These are phyloP conservation scores for Beroe forskalii DNA, from an alignment of 37 sponge, comb jelly and placozoan genomes.

Conservation along the genomic window DNA sequence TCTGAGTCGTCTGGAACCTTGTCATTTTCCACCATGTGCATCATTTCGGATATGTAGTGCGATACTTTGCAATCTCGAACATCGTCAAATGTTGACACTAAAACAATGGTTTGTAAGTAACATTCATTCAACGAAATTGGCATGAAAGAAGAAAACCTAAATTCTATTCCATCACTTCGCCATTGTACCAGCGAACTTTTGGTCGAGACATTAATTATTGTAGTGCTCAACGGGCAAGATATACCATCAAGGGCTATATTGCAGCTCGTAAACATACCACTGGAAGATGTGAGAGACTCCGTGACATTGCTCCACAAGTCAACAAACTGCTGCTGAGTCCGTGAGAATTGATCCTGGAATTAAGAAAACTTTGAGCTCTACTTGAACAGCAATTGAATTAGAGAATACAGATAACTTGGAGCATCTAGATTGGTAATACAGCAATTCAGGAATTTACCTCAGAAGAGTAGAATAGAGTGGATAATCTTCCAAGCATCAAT, in stretches of 20 bases:
- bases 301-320: constrained; percentile 2
- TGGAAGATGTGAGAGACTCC: neutral
- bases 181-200: no score
- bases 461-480: neutral
- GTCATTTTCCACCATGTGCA: constrained; percentile 51
- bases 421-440: neutral
- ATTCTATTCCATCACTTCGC: no score
- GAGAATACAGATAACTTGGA: no score
- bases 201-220: no score
- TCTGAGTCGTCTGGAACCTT: constrained; percentile 38
- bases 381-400: no score
- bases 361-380: no score
- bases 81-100: constrained; percentile 4
- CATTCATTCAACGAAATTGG: no score
- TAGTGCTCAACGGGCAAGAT: no score
- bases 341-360: constrained; percentile 32
- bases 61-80: constrained; percentile 20
- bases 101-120: no score
- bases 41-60: constrained; percentile 21
- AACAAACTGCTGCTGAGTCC: constrained; percentile 47
- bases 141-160: no score
- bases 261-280: no score
- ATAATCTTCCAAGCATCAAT: neutral
- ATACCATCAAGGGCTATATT: no score
- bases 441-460: neutral